Evolutionary conservation across 1,140 invertebrate genomes (phyloP), one percentile per base, ranked within the genome.

Genomic region (Cepaea nemoralis): DNA sequence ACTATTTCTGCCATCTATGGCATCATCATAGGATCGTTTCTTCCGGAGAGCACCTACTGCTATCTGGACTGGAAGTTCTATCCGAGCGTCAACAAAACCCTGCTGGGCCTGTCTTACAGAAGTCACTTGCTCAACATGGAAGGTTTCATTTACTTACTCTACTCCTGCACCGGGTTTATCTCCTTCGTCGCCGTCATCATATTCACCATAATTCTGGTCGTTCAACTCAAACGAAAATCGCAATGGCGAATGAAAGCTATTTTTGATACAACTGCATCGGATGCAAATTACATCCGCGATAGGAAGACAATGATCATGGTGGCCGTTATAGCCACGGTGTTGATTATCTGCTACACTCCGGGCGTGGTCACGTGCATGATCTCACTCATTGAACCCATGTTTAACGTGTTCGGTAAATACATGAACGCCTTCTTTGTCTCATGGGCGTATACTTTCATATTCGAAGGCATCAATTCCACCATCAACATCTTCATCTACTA

Each of bases 231-330:
- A 27, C 12, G 27, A 27, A 67, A 67, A 27, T 67, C 63, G 12
- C 12, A 67, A 12, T 67, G 63, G 63, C 12, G 63, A 12, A 67
- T 22, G 12, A 27, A 12, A 12, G 33, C 63, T 10, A 16, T 27
- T 10, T 55, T n/a, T n/a, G 63, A 16, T 31, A 27, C 12, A 10
- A 31, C 12, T 67, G 22, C 22, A 39, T 37, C 12, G 10, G 63
- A 67, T 12, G 27, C 63, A 16, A 12, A n/a, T 10, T 16, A 22
- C 12, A 67, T 10, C 12, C 63, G 63, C 12, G 14, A 67, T 10
- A 67, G 33, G 63, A 67, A 67, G 33, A 67, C 63, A 16, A 31
- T 67, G 12, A 27, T 31, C 14, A 67, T 67, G 63, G 63, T 67
- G 14, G 33, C 33, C 27, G 27, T 27, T 10, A 10, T 67, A 10